phyloP scores from a whole-genome alignment of 2,797 vertebrate genomes.

The Enoplosus armatus region DNA sequence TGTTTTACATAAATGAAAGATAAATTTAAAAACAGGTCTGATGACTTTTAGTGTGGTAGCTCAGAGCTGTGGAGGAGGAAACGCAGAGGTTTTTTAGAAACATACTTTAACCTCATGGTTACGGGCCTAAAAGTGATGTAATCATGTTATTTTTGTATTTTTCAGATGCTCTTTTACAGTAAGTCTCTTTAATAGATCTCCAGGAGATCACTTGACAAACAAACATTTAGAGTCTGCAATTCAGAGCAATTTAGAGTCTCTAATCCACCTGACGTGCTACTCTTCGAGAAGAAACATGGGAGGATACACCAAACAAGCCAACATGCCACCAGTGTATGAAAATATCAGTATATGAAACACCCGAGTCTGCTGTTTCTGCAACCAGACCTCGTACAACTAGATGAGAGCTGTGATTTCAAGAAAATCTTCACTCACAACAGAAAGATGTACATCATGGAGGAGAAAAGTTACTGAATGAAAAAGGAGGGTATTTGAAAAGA shows the following conservation, averaged over 20 bases:
- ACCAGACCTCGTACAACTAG: neutral
- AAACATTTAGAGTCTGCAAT: neutral
- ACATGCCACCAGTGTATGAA: neutral
- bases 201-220: neutral
- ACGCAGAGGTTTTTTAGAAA: slow-evolving; percentile 1
- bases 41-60: slow-evolving; percentile 6
- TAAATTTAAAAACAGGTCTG: neutral
- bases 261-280: neutral
- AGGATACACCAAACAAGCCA: neutral
- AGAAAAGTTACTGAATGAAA: neutral
- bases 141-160: neutral
- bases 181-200: neutral
- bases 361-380: neutral
- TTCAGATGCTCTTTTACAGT: neutral
- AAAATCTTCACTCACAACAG: neutral
- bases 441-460: neutral
- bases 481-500: neutral
- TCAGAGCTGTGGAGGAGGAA: slow-evolving; percentile 1
- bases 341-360: neutral
- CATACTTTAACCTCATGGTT: slow-evolving; percentile 1
- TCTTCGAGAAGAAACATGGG: neutral
- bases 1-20: neutral
- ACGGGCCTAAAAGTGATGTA: neutral
- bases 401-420: neutral
- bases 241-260: neutral